Percentiles rank a stretch among this genome's conserved stretches.
phyloP scores from a whole-genome alignment of 2,113 vertebrate genomes.

The Cavia porcellus region DNA sequence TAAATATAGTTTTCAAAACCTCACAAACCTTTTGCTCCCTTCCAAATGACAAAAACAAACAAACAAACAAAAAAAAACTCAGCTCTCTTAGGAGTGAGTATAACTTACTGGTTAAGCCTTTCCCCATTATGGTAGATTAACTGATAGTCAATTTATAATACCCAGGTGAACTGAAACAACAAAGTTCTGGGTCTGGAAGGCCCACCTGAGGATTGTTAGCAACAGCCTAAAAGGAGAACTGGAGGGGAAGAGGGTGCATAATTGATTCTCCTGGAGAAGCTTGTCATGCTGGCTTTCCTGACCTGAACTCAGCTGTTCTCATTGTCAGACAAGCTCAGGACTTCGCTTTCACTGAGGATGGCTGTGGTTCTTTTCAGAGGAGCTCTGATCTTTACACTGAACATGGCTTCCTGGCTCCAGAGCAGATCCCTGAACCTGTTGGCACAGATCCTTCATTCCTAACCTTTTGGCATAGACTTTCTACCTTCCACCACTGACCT shows the following conservation, averaged over 20 bases:
- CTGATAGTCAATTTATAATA: background rate
- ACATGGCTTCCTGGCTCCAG: background rate
- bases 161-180: background rate
- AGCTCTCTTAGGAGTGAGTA: background rate
- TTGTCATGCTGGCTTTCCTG: background rate
- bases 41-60: background rate
- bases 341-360: background rate
- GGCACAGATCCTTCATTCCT: background rate
- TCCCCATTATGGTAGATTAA: background rate
- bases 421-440: background rate
- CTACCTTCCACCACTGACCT: background rate
- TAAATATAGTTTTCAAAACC: background rate
- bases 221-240: no score
- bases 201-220: background rate
- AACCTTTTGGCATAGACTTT: background rate
- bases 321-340: background rate
- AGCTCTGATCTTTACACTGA: background rate
- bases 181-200: background rate
- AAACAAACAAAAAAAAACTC: no score
- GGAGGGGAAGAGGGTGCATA: no score
- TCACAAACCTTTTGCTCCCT: background rate
- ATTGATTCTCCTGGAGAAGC: background rate
- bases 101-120: background rate
- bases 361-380: background rate
- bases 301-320: background rate